phyloP scores from a whole-genome alignment of 2,113 vertebrate species.

The Piaya cayana region DNA sequence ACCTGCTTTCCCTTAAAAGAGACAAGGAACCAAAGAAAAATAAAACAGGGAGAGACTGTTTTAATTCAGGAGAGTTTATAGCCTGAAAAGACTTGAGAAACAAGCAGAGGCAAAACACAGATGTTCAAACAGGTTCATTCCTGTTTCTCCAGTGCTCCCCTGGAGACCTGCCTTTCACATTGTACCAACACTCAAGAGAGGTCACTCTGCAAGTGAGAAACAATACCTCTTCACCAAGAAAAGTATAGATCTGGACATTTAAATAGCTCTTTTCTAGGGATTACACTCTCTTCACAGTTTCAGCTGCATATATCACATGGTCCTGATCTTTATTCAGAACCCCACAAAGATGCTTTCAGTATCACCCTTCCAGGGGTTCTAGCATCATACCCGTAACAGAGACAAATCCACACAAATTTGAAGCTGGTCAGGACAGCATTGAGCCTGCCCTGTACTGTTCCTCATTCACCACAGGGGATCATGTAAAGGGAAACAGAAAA shows the following conservation, averaged over 20 bases:
- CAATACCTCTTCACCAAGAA: background rate
- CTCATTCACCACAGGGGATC: background rate
- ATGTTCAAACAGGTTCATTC: background rate
- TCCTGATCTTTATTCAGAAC: background rate
- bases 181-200: background rate
- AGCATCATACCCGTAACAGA: rapidly evolving
- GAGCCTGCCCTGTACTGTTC: background rate
- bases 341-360: background rate
- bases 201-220: rapidly evolving
- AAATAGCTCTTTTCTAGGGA: background rate
- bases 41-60: background rate
- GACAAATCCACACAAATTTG: background rate
- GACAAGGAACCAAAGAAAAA: background rate
- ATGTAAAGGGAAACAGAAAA: background rate
- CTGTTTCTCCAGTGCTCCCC: background rate
- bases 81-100: background rate
- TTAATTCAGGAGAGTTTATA: background rate
- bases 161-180: too few relatives aligned
- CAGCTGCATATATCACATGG: background rate
- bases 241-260: background rate
- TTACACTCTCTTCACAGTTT: background rate
- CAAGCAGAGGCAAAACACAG: background rate
- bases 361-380: background rate
- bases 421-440: background rate
- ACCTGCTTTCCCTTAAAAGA: background rate